Evolutionary conservation across 2,113 vertebrate species (phyloP).

Genomic region (Sisor rabdophorus): DNA sequence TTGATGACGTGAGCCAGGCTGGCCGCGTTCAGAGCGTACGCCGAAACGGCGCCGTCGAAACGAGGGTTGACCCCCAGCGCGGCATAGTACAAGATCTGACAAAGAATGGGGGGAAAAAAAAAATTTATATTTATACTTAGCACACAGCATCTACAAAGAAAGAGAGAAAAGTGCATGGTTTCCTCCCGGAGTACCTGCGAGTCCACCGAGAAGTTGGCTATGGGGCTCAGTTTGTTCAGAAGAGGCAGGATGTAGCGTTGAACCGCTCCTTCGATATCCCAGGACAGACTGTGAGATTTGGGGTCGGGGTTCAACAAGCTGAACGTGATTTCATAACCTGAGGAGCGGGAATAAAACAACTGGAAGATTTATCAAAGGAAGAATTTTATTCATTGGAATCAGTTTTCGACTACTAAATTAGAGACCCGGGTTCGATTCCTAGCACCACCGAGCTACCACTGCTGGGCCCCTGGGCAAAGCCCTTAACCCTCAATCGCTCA

Average conservation of each 20-base stretch:
- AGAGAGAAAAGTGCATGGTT: background rate
- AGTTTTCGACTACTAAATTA: no score
- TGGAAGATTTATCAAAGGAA: no score
- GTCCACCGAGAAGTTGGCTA: slow-evolving; percentile 92
- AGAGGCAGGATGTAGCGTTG: slow-evolving; percentile 80
- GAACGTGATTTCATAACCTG: slow-evolving; percentile 97
- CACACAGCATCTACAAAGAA: background rate
- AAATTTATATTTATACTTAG: background rate
- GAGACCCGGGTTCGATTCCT: no score
- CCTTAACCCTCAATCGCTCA: no score
- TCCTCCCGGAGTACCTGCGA: slow-evolving; percentile 78
- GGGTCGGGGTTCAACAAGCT: slow-evolving; percentile 93
- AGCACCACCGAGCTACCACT: no score
- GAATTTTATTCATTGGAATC: no score
- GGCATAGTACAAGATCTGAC: slow-evolving; percentile 85
- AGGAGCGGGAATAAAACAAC: background rate
- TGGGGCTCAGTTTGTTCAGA: slow-evolving; percentile 76
- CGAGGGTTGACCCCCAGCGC: slow-evolving; percentile 88
- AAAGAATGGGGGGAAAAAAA: background rate
- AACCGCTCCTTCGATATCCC: slow-evolving; percentile 87
- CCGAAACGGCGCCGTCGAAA: slow-evolving; percentile 75
- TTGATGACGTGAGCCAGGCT: slow-evolving; percentile 96
- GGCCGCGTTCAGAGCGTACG: slow-evolving; percentile 79
- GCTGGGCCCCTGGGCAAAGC: no score
- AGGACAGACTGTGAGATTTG: slow-evolving; percentile 80